Evolutionary conservation across 2,888 invertebrate genomes (phyloP).

Genomic region (Ophonus ardosiacus): DNA sequence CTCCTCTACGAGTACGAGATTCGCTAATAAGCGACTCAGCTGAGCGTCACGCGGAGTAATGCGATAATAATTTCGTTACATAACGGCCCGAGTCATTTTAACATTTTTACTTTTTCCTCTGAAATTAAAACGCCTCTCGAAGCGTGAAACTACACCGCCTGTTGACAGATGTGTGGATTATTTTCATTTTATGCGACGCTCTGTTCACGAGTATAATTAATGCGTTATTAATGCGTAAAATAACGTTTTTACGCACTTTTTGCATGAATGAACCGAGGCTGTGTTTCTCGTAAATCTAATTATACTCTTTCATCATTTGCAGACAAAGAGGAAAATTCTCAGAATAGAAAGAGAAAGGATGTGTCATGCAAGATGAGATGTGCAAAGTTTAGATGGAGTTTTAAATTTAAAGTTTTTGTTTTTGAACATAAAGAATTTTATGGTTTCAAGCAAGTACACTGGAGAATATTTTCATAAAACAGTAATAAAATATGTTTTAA

Average conservation of each 20-base stretch:
- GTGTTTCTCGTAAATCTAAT: neutral
- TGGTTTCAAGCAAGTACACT: neutral
- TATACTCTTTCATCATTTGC: neutral
- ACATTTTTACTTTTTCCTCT: conserved; percentile 27
- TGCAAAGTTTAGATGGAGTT: conserved; percentile 40
- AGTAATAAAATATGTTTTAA: neutral
- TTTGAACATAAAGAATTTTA: conserved; percentile 3
- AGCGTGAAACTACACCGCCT: conserved; percentile 23
- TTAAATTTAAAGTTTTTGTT: conserved; percentile 24
- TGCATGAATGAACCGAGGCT: conserved; percentile 2
- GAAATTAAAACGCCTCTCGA: conserved; percentile 13
- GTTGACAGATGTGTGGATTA: conserved; percentile 47
- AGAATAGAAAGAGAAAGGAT: conserved; percentile 1
- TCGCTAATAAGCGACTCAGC: neutral
- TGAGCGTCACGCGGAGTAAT: conserved; percentile 8
- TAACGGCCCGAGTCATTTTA: conserved; percentile 28
- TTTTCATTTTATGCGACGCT: conserved; percentile 31
- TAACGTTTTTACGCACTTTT: conserved; percentile 46
- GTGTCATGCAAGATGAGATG: neutral
- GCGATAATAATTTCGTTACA: conserved; percentile 31
- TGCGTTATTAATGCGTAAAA: conserved; percentile 16
- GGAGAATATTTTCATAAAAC: neutral
- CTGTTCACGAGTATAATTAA: neutral
- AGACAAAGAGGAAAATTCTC: neutral
- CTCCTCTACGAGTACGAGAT: neutral